Base-by-base conservation (phyloP, 2,888 invertebrate genomes). In the Cordilura impudica region DNA sequence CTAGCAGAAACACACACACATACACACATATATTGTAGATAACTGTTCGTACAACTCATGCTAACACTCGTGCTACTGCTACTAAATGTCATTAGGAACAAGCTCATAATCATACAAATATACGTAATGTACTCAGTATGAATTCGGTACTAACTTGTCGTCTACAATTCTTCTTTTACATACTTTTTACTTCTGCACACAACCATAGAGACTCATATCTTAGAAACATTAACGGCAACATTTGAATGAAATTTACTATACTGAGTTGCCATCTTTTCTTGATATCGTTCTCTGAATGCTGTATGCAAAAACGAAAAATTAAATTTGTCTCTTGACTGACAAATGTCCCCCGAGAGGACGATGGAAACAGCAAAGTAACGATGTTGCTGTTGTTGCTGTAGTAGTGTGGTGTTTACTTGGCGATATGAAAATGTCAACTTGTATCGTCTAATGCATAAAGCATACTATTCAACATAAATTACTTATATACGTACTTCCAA, bases 311-410 rank as follows among this genome's bases (percentile, higher is more conserved):
- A 72, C 76, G 82, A 84, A 85, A 86, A 85, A 86, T 86, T 87
- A 86, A 87, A 87, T 87, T 86, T 86, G 87, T 86, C 87, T 87
- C 86, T 83, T 87, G 86, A 87, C 86, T 87, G 87, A 87, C 86
- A 87, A 87, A 87, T 87, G 87, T 87, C 86, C 86, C 87, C 85
- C 85, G 86, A 87, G 87, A 84, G 87, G 86, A 83, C 83, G 83
- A 85, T 84, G 85, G 84, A 84, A 71, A 58, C 53, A 60, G 53
- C 23, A 63, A 23, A 53, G 56, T 61, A 70, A 73, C n/a, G 18
- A 51, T 58, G 49, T 66, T 53, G 63, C 23, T 72, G 31, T 29
- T 49, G 45, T 26, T 53, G 47, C 45, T 65, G 51, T n/a, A 60
- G 51, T 14, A 18, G 8, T n/a, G 7, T 58, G 58, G 18, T 75